phyloP scores from a whole-genome alignment of 2,113 vertebrate species.

The Mesocricetus auratus region DNA sequence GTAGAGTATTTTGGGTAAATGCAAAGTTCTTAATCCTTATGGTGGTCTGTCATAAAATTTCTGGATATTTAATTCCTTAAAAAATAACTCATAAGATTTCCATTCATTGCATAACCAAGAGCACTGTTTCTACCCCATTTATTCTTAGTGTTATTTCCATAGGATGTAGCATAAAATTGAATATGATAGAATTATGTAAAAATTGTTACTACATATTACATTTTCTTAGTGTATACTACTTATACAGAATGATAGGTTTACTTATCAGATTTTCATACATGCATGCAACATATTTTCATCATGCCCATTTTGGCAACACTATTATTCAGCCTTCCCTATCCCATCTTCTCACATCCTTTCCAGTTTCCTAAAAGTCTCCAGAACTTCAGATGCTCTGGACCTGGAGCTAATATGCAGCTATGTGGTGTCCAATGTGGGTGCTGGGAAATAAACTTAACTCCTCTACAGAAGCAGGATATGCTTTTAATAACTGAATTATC shows the following conservation, averaged over 20 bases:
- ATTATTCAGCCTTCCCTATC: too few species aligned
- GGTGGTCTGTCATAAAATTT: neutral
- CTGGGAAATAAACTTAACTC: neutral
- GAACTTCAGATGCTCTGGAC: neutral
- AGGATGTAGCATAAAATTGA: neutral
- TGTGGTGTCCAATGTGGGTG: neutral
- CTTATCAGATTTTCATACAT: neutral
- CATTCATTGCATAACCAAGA: neutral
- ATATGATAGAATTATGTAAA: neutral
- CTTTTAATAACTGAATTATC: neutral
- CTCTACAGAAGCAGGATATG: neutral
- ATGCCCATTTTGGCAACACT: neutral
- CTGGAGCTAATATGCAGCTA: neutral
- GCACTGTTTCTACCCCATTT: neutral
- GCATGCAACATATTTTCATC: neutral
- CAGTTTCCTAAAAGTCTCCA: neutral
- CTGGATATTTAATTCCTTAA: neutral
- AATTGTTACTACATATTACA: neutral
- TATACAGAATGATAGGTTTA: neutral
- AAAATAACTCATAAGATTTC: neutral
- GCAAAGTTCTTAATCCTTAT: neutral
- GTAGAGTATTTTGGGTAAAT: neutral
- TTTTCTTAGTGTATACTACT: neutral
- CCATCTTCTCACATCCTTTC: neutral
- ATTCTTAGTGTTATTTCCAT: neutral